Evolutionary conservation across 2,113 vertebrate genomes (phyloP).

Genomic region (Pelodiscus sinensis): DNA sequence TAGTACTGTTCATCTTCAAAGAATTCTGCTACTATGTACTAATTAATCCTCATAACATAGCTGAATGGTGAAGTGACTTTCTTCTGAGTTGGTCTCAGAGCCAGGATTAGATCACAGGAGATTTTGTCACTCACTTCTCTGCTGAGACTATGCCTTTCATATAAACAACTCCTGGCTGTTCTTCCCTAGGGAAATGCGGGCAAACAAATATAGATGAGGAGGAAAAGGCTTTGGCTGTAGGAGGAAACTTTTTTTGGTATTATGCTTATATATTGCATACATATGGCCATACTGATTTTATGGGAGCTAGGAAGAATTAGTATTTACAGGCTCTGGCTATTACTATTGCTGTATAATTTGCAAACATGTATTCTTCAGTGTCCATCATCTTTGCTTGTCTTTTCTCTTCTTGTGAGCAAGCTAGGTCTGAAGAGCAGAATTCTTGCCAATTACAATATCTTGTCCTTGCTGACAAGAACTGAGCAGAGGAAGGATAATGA

Average conservation of each 20-base stretch:
- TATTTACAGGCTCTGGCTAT: not conserved
- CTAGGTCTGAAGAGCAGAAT: not conserved
- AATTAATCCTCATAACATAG: constrained; percentile 53
- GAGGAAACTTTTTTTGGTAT: not conserved
- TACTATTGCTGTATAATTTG: not conserved
- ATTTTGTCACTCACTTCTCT: constrained; percentile 3
- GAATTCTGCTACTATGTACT: not conserved
- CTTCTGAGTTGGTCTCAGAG: constrained; percentile 20
- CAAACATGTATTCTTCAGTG: not conserved
- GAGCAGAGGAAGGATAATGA: not conserved
- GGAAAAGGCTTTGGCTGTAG: not conserved
- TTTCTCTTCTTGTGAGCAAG: not conserved
- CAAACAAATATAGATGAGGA: not conserved
- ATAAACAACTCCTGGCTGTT: not conserved
- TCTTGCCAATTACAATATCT: not conserved
- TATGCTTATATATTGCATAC: not conserved
- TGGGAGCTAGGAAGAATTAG: not conserved
- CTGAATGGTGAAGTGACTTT: constrained; percentile 57
- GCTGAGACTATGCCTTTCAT: not conserved
- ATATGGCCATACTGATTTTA: not conserved
- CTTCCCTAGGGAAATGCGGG: not conserved
- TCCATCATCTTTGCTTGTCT: not conserved
- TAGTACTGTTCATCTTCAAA: constrained; percentile 67
- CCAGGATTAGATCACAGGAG: constrained; percentile 22
- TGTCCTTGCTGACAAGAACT: not conserved